Conservation (phyloP, 2,113 vertebrate species). For the human (Homo sapiens) region GRCh38 chr5:124366001-124366500, state of each 20-base stretch:
- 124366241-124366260: neutral
- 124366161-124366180: neutral
- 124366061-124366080: neutral
- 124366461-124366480: neutral
- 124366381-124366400: neutral
- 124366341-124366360: neutral
- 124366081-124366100: neutral
- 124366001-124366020: neutral
- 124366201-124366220: neutral
- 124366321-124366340: neutral
- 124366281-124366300: neutral
- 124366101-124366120: neutral
- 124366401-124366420: neutral
- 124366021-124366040: neutral
- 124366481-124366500: neutral
- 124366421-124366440: neutral
- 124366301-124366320: neutral
- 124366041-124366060: neutral
- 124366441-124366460: no score
- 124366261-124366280: neutral
- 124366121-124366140: neutral
- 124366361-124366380: neutral
- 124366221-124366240: neutral
- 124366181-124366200: neutral
- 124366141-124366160: neutral